Conservation (phyloP, 2,888 invertebrate genomes). For the Brachylomia viminalis region DNA sequence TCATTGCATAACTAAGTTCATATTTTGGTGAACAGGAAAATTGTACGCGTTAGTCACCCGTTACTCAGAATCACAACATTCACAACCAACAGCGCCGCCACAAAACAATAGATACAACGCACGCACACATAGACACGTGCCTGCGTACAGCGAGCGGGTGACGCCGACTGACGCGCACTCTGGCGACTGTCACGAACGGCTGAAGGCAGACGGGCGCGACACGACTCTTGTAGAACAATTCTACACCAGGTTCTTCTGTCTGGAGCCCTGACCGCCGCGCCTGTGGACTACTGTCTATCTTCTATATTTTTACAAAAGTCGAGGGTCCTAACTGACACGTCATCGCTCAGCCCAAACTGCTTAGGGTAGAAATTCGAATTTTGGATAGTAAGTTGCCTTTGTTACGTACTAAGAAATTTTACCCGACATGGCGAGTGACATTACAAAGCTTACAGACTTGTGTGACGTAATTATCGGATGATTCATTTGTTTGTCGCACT, state of each 20-base stretch:
- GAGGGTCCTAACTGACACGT: neutral
- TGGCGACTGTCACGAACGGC: neutral
- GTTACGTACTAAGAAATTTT: neutral
- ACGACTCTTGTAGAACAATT: no score
- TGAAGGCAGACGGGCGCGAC: neutral
- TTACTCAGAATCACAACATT: slow-evolving; percentile 1
- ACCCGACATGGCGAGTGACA: neutral
- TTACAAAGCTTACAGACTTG: neutral
- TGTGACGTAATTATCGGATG: neutral
- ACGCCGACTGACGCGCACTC: neutral
- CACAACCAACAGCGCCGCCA: neutral
- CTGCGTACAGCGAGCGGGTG: neutral
- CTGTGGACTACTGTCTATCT: no score
- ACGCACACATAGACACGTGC: neutral
- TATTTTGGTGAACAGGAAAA: slow-evolving; percentile 53
- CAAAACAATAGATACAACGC: neutral
- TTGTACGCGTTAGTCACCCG: slow-evolving; percentile 26
- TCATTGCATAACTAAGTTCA: slow-evolving; percentile 27
- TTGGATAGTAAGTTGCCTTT: neutral
- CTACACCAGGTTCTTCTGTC: no score
- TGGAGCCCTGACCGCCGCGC: neutral
- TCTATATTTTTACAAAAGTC: neutral
- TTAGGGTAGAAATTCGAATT: neutral
- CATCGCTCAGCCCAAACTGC: neutral
- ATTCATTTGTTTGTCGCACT: neutral